A percentile compares a stretch with the other conserved stretches of the same genome.
phyloP scores from a whole-genome alignment of 2,113 vertebrate genomes.

The Vanacampus margaritifer region DNA sequence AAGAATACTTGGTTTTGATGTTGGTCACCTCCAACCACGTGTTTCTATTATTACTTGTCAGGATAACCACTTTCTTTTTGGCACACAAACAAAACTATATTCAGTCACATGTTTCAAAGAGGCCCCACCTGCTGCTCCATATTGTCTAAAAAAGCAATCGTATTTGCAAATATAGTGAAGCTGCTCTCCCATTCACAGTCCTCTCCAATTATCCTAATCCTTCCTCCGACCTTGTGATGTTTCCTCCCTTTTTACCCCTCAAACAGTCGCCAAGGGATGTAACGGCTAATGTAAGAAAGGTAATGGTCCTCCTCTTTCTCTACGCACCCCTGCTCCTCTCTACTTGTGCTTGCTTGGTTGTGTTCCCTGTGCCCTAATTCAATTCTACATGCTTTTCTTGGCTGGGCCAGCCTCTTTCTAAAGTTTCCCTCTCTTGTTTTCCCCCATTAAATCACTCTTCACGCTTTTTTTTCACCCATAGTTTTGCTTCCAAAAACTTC shows the following conservation, averaged over 20 bases:
- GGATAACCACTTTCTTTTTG: background rate
- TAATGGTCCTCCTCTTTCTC: constrained; percentile 62
- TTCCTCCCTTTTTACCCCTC: constrained; percentile 5
- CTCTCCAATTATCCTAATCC: constrained; percentile 43
- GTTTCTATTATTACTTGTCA: background rate
- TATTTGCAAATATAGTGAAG: constrained; percentile 38
- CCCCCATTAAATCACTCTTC: constrained; percentile 43
- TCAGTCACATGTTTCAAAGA: background rate
- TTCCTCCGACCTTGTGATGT: constrained; percentile 20
- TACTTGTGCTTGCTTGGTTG: constrained; percentile 34
- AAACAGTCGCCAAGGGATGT: constrained; percentile 45
- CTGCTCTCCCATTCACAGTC: constrained; percentile 30
- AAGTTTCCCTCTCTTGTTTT: constrained; percentile 27
- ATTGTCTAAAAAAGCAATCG: constrained; percentile 39
- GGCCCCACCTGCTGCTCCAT: constrained; percentile 23
- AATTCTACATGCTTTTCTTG: constrained; percentile 72
- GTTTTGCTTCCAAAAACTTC: constrained; percentile 6
- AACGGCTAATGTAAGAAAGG: constrained; percentile 56
- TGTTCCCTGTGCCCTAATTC: constrained; percentile 61
- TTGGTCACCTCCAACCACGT: background rate
- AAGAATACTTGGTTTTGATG: background rate
- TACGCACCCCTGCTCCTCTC: constrained; percentile 45
- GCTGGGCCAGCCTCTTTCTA: constrained; percentile 36
- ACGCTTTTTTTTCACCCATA: constrained; percentile 14
- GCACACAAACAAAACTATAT: background rate